Evolutionary conservation across 2,113 vertebrate genomes (phyloP).

Genomic region (Rhipidura dahli): DNA sequence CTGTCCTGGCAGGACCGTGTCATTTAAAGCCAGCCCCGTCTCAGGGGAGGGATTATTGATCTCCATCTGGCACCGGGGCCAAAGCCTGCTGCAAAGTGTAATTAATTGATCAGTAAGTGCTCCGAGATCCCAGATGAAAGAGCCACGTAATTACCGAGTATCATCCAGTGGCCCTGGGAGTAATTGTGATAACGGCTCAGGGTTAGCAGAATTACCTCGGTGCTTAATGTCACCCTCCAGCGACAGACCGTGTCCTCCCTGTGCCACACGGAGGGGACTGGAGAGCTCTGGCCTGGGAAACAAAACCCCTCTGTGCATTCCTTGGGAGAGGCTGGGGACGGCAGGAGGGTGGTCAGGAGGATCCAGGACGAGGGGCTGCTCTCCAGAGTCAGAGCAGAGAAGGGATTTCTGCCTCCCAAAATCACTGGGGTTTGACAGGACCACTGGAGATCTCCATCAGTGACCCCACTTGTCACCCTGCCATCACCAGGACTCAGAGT

Average conservation of each 20-base stretch:
- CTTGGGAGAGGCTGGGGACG: neutral
- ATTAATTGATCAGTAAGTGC: conserved; percentile 46
- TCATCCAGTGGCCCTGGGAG: neutral
- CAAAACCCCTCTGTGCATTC: neutral
- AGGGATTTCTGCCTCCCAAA: neutral
- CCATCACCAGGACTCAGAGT: neutral
- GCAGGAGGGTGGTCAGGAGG: fast-evolving
- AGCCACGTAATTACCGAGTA: neutral
- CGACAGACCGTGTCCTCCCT: neutral
- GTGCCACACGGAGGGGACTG: neutral
- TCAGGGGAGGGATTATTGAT: neutral
- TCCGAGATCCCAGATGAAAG: conserved; percentile 24
- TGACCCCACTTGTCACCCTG: no score
- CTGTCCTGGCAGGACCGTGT: fast-evolving
- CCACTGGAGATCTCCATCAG: neutral
- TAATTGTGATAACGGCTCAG: neutral
- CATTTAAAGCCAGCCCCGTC: fast-evolving
- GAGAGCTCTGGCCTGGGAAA: neutral
- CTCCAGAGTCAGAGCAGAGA: neutral
- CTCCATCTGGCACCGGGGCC: neutral
- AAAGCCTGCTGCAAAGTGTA: conserved; percentile 8
- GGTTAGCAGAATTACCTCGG: neutral
- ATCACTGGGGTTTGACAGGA: neutral
- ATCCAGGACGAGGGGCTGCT: neutral
- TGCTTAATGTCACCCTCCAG: neutral